Conservation (phyloP, 2,888 invertebrate species). For the Campoletis raptor region DNA sequence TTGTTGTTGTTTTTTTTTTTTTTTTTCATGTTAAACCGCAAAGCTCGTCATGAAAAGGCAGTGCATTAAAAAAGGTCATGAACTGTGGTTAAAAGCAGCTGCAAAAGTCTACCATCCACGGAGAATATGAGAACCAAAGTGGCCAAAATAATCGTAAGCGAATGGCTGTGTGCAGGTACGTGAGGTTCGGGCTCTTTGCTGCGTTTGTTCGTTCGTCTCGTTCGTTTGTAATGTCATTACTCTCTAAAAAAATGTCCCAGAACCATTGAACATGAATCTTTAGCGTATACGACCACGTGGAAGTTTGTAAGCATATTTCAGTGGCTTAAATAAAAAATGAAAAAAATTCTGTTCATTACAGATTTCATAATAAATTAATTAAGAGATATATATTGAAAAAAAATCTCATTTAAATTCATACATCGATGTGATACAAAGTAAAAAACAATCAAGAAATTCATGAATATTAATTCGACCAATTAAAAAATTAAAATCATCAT, state of each 20-base stretch:
- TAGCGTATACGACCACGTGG: too few species aligned
- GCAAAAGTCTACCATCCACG: constrained; percentile 6
- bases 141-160: constrained; percentile 46
- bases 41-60: constrained; percentile 4
- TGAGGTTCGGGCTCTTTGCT: constrained; percentile 42
- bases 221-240: constrained; percentile 39
- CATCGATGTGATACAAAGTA: neutral
- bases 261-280: neutral
- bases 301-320: neutral
- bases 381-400: neutral
- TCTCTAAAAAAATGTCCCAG: neutral
- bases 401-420: too few species aligned
- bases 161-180: constrained; percentile 42
- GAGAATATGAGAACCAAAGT: constrained; percentile 58
- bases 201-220: constrained; percentile 60
- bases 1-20: too few species aligned
- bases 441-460: neutral
- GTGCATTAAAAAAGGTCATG: constrained; percentile 27
- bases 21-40: constrained; percentile 11
- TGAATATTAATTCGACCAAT: neutral
- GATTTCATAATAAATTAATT: neutral
- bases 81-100: constrained; percentile 31
- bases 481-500: neutral
- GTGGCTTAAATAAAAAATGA: neutral
- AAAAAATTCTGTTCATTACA: neutral